Conservation (phyloP, 2,888 invertebrate species). For the Slavum lentiscoides region DNA sequence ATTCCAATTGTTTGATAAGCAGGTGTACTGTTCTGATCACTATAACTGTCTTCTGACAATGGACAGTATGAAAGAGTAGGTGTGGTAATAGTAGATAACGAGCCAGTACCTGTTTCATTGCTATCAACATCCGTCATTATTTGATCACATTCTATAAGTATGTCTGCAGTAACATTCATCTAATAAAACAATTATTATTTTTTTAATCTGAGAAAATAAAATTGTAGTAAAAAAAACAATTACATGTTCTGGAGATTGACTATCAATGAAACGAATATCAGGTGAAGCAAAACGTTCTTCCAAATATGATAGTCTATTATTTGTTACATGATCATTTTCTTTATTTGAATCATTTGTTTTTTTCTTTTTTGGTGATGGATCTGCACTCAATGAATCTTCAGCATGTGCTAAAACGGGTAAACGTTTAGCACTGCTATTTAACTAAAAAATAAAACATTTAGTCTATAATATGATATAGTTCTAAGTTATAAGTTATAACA, state of each 20-base stretch:
- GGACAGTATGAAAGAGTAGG: slow-evolving; percentile 57
- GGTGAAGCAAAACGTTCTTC: slow-evolving; percentile 72
- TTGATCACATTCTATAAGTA: slow-evolving; percentile 34
- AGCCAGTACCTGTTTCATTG: slow-evolving; percentile 41
- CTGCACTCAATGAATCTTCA: slow-evolving; percentile 65
- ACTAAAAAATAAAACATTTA: slow-evolving; percentile 5
- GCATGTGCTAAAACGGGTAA: slow-evolving; percentile 63
- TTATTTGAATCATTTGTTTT: slow-evolving; percentile 55
- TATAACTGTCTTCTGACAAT: slow-evolving; percentile 56
- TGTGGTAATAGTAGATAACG: slow-evolving; percentile 57
- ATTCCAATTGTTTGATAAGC: slow-evolving; percentile 30
- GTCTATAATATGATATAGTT: too few relatives aligned
- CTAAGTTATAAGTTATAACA: too few relatives aligned
- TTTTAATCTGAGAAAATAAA: background rate
- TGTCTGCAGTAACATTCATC: slow-evolving; percentile 32
- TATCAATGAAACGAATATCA: slow-evolving; percentile 80
- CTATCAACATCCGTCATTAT: slow-evolving; percentile 43
- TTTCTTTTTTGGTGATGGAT: slow-evolving; percentile 69
- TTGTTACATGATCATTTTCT: slow-evolving; percentile 56
- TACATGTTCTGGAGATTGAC: slow-evolving; percentile 71
- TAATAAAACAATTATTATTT: slow-evolving; percentile 11
- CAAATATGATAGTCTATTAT: slow-evolving; percentile 62
- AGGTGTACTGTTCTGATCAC: slow-evolving; percentile 50
- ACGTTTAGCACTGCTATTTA: slow-evolving; percentile 53
- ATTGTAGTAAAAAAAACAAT: slow-evolving; percentile 47